Evolutionary conservation across 64 coral and sea anemone genomes (phyloP).

Genomic region (Montipora sp.): DNA sequence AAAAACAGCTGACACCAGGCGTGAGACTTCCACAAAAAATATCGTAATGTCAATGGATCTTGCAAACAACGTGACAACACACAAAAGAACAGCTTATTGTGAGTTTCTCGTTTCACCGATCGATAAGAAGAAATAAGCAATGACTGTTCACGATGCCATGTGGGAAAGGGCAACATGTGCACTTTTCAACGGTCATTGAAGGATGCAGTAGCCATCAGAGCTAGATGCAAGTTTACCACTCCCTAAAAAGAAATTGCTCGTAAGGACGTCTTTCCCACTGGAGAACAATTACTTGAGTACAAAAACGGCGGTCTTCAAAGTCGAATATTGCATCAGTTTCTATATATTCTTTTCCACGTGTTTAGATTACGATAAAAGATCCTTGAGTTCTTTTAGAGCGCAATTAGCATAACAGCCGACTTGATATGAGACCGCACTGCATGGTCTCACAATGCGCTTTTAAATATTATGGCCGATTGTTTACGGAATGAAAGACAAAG

Average conservation of each 20-base stretch:
- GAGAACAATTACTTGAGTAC: neutral
- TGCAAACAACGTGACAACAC: neutral
- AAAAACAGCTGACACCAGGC: neutral
- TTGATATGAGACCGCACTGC: slow-evolving; percentile 23
- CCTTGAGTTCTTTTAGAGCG: neutral
- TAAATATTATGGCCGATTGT: slow-evolving; percentile 51
- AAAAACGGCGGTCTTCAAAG: neutral
- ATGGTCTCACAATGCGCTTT: slow-evolving; percentile 44
- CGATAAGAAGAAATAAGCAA: neutral
- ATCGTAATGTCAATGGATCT: neutral
- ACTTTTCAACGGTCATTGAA: neutral
- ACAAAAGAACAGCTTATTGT: slow-evolving; percentile 42
- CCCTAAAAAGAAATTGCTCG: neutral
- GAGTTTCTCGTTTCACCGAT: slow-evolving; percentile 15
- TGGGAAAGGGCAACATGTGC: neutral
- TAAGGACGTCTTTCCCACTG: neutral
- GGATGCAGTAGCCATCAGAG: neutral
- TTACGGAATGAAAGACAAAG: slow-evolving; percentile 55
- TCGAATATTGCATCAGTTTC: neutral
- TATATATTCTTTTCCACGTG: neutral
- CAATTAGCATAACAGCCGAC: slow-evolving; percentile 38
- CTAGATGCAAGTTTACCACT: neutral
- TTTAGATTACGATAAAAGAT: slow-evolving; percentile 12
- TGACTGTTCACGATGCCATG: slow-evolving; percentile 3
- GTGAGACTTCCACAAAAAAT: neutral